phyloP scores from a whole-genome alignment of 2,888 invertebrate genomes.

The Tortricodes alternella region DNA sequence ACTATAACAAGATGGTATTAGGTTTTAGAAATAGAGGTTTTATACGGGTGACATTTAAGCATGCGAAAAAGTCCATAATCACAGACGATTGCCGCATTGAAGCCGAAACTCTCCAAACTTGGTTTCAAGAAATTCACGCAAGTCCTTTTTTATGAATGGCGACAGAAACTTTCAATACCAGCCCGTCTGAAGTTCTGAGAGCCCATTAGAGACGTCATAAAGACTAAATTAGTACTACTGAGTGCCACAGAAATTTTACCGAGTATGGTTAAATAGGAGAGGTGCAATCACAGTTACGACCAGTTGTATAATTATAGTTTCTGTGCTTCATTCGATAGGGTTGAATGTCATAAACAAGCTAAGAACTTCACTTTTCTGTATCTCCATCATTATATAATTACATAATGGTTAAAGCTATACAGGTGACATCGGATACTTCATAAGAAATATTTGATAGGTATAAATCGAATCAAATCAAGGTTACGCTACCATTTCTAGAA shows the following conservation, averaged over 20 bases:
- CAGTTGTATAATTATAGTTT: slow-evolving; percentile 14
- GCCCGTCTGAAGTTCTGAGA: slow-evolving; percentile 15
- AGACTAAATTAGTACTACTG: slow-evolving; percentile 26
- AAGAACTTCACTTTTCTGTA: too few relatives aligned
- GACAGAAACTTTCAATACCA: slow-evolving; percentile 17
- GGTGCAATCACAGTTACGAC: not conserved
- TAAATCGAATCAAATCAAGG: too few relatives aligned
- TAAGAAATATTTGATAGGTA: too few relatives aligned
- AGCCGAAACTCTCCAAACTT: not conserved
- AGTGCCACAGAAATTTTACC: slow-evolving; percentile 19
- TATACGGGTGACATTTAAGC: too few relatives aligned
- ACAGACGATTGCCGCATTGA: not conserved
- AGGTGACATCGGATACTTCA: too few relatives aligned
- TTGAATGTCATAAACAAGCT: too few relatives aligned
- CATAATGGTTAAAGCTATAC: too few relatives aligned
- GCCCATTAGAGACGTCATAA: slow-evolving; percentile 26
- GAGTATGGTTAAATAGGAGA: slow-evolving; percentile 10
- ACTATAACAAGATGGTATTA: too few relatives aligned
- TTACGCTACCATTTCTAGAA: too few relatives aligned
- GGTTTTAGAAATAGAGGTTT: too few relatives aligned
- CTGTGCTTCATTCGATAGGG: not conserved
- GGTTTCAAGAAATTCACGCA: not conserved
- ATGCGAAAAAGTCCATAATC: not conserved
- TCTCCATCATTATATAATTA: too few relatives aligned
- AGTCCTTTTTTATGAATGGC: slow-evolving; percentile 10